Percentiles rank a stretch among this genome's conserved stretches.
Evolutionary conservation across 2,113 vertebrate genomes (phyloP).

Genomic region (Passerina amoena): DNA sequence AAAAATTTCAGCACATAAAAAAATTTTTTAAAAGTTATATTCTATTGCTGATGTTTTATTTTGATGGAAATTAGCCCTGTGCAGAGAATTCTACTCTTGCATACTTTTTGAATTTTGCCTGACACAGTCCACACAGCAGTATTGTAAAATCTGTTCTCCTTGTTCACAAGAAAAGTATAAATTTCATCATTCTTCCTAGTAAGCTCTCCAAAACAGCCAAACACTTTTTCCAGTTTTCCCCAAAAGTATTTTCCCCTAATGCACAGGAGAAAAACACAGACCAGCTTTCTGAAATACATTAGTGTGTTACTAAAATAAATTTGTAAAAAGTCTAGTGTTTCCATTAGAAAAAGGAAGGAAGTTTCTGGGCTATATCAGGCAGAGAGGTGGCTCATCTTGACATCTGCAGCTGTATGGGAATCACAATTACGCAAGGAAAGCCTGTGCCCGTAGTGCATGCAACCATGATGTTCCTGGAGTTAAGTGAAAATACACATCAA

Average conservation of each 20-base stretch:
- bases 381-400: neutral
- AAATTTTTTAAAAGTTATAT: neutral
- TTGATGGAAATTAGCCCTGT: neutral
- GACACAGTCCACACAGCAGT: neutral
- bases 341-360: neutral
- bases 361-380: neutral
- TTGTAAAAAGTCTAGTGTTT: neutral
- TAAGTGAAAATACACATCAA: neutral
- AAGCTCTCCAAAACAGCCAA: neutral
- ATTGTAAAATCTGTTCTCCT: neutral
- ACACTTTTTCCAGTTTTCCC: neutral
- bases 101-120: neutral
- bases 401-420: neutral
- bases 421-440: neutral
- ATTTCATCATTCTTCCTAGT: neutral
- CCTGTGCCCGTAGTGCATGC: neutral
- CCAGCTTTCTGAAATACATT: neutral
- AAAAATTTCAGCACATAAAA: neutral
- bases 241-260: neutral
- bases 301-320: neutral
- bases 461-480: neutral
- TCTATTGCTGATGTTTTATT: neutral
- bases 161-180: neutral
- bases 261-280: neutral
- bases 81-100: neutral